Base-by-base conservation (phyloP, 1,140 invertebrate genomes). In the Drosophila bifasciata region DNA sequence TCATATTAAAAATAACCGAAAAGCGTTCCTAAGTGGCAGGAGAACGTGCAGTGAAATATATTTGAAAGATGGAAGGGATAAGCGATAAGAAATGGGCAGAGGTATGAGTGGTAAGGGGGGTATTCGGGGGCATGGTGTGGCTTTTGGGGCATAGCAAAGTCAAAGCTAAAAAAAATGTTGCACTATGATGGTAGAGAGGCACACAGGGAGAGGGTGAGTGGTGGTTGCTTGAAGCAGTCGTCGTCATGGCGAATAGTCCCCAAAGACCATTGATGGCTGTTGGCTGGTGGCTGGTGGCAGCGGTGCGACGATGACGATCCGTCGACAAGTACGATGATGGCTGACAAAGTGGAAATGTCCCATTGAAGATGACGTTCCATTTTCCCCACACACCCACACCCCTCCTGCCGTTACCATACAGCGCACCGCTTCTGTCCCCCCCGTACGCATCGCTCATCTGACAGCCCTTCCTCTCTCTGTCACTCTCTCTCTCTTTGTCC, bases 1-100 rank as follows among this genome's bases (percentile, higher is more conserved):
- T 70, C 81, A 81, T 86, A 86, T 86, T 81, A 86, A 88, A 81
- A 86, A 86, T 86, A 86, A 88, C 83, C 78, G 59, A 86, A 86
- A 86, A 88, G 81, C 70, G 74, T 61, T 81, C 66, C 78, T 88
- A 86, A 86, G 81, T 86, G 81, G 81, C 83, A 81, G 74, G 74
- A 83, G 81, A 61, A 86, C 81, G 81, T 88, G 78, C 83, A 68
- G 64, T 56, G 78, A 78, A 88, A 86, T 85, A 86, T 86, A 85
- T 85, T 85, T 86, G 61, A 64, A 66, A 55, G 57, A 49, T 45
- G 48, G 44, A 46, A 32, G 25, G 25, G 32, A 36, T 36, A 13
- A 25, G 23, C 5, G 5, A 25, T 1, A 7, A 36, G 11, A 11
- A 3, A 36, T 43, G 32, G 62, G 21, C 59, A 63, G 63, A 63